Evolutionary conservation across 2,888 invertebrate species (phyloP).

Genomic region (Diaperis boleti): DNA sequence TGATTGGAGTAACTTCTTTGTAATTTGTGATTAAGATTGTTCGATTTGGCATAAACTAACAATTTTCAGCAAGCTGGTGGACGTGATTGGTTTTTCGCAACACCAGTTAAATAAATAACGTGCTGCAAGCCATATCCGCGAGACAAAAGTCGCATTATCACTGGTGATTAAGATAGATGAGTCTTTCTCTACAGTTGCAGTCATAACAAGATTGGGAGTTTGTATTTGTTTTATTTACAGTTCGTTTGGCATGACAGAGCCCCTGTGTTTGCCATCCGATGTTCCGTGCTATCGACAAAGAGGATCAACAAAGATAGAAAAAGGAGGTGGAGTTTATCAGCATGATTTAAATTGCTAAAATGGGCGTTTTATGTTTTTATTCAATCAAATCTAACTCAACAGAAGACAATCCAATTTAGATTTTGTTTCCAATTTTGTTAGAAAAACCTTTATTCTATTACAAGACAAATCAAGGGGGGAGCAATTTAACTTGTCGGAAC

Average conservation of each 20-base stretch:
- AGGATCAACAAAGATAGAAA: slow-evolving; percentile 45
- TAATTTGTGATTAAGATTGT: no score
- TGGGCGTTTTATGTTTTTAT: slow-evolving; percentile 66
- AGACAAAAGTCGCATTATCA: slow-evolving; percentile 42
- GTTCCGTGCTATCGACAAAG: slow-evolving; percentile 39
- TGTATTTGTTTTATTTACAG: slow-evolving; percentile 54
- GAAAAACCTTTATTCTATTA: slow-evolving; percentile 58
- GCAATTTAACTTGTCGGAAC: slow-evolving; percentile 57
- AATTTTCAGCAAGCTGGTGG: no score
- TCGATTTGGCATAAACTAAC: no score
- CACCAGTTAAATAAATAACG: slow-evolving; percentile 25
- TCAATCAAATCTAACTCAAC: slow-evolving; percentile 62
- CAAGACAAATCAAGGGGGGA: slow-evolving; percentile 55
- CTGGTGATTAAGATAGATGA: slow-evolving; percentile 46
- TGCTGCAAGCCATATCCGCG: slow-evolving; percentile 2
- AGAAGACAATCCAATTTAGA: slow-evolving; percentile 60
- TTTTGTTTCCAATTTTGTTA: slow-evolving; percentile 58
- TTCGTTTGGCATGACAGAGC: slow-evolving; percentile 50
- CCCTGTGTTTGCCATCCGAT: slow-evolving; percentile 42
- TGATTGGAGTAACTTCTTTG: no score
- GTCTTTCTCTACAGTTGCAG: slow-evolving; percentile 42
- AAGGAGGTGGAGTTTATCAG: slow-evolving; percentile 57
- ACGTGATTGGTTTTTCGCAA: slow-evolving; percentile 12
- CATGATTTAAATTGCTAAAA: slow-evolving; percentile 67
- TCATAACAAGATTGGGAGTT: slow-evolving; percentile 51